Conservation (phyloP, 2,797 vertebrate species). For the Perodicticus potto region DNA sequence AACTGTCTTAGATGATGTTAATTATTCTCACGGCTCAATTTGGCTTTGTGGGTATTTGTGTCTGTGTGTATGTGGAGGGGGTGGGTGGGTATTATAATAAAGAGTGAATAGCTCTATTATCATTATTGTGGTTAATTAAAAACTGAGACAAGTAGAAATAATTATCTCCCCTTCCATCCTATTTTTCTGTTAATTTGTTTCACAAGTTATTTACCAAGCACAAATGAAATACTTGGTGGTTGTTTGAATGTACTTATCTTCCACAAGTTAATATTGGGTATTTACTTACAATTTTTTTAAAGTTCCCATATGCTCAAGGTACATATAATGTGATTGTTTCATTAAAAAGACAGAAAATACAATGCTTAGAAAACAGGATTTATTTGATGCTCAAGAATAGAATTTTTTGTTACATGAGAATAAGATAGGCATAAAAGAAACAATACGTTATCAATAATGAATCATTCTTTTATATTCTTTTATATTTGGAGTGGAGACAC, state of each 20-base stretch:
- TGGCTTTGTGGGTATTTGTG: neutral
- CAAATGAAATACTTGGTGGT: neutral
- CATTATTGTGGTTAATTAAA: constrained; percentile 66
- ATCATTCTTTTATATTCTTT: neutral
- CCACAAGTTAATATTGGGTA: neutral
- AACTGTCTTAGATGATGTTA: constrained; percentile 52
- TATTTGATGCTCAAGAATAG: neutral
- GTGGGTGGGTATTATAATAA: neutral
- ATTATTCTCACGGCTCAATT: constrained; percentile 66
- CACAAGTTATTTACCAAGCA: constrained; percentile 32
- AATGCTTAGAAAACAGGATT: neutral
- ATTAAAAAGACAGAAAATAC: neutral
- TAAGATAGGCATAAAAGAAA: neutral
- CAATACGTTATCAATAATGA: neutral
- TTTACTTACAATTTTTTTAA: neutral
- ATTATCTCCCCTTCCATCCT: neutral
- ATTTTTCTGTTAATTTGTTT: constrained; percentile 62
- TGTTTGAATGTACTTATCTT: neutral
- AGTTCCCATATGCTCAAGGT: neutral
- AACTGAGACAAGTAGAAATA: constrained; percentile 42
- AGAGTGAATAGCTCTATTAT: constrained; percentile 18
- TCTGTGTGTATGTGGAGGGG: neutral
- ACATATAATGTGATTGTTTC: neutral
- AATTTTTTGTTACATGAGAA: neutral
- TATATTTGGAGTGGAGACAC: neutral